These are phyloP conservation scores for Eurytoma adleriae DNA, from an alignment of 2,888 invertebrate species.

Conservation along the genomic window DNA sequence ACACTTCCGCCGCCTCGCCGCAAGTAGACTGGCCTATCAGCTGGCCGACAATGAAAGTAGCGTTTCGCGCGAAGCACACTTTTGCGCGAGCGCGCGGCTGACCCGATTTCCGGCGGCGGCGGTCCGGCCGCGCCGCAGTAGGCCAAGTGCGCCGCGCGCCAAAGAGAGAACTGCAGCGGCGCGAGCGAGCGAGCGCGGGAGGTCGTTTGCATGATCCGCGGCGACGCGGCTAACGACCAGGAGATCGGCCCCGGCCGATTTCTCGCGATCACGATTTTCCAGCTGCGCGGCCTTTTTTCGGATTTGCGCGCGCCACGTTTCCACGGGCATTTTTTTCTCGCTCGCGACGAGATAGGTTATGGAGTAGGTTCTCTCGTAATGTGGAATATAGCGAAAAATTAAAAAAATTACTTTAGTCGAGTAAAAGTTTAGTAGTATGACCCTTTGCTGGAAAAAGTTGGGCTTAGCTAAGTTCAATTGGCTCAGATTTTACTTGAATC, in stretches of 20 bases:
- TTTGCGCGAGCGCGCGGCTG: constrained; percentile 68
- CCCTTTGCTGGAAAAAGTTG: too few relatives aligned
- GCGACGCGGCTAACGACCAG: constrained; percentile 1
- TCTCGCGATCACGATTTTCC: background rate
- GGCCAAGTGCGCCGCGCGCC: constrained; percentile 63
- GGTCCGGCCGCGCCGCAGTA: constrained; percentile 63
- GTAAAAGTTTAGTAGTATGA: too few relatives aligned
- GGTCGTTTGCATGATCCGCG: constrained; percentile 48
- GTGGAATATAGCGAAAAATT: too few relatives aligned
- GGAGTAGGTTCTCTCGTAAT: too few relatives aligned
- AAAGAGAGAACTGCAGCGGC: constrained; percentile 19
- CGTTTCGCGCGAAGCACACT: constrained; percentile 65
- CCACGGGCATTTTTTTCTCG: background rate
- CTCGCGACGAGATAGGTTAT: too few relatives aligned
- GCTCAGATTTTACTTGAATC: too few relatives aligned
- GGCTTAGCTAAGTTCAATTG: too few relatives aligned
- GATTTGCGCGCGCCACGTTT: background rate
- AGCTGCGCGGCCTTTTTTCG: background rate
- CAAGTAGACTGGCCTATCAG: background rate
- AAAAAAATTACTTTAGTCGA: too few relatives aligned
- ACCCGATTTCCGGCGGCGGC: constrained; percentile 70
- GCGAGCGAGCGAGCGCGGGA: constrained; percentile 26
- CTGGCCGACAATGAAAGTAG: constrained; percentile 73
- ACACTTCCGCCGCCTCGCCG: background rate
- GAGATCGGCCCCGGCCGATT: constrained; percentile 9